Conservation (phyloP, 2,888 invertebrate species). For the Drymonia ruficornis region DNA sequence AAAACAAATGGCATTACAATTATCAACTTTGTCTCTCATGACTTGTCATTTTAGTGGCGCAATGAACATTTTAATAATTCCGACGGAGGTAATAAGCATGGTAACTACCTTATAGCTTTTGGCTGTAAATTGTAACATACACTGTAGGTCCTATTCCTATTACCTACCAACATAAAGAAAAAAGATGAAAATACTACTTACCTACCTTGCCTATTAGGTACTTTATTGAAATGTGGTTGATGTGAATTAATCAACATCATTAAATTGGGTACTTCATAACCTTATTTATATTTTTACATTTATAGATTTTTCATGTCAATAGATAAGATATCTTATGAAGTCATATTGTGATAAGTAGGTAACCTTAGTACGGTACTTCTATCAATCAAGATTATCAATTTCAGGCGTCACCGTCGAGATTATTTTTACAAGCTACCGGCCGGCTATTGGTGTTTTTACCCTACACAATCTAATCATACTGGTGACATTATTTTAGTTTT, state of each 20-base stretch:
- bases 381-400: conserved; percentile 5
- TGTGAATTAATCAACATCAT: no score
- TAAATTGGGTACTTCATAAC: no score
- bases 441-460: neutral
- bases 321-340: neutral
- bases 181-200: no score
- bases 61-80: conserved; percentile 58
- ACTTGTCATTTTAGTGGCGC: conserved; percentile 54
- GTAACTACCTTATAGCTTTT: conserved; percentile 34
- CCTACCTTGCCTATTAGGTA: no score
- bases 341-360: conserved; percentile 7
- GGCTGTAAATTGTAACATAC: conserved; percentile 10
- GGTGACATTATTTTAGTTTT: neutral
- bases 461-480: neutral
- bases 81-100: conserved; percentile 32
- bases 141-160: no score
- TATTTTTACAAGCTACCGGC: conserved; percentile 9
- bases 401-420: neutral
- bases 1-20: conserved; percentile 73
- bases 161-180: no score
- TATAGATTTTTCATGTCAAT: no score
- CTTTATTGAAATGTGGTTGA: no score
- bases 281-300: conserved; percentile 10
- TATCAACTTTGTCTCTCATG: conserved; percentile 59
- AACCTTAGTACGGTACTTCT: neutral